Percentiles rank a stretch among this genome's conserved stretches.
Evolutionary conservation across 2,888 invertebrate genomes (phyloP).

Genomic region (Rapana venosa): DNA sequence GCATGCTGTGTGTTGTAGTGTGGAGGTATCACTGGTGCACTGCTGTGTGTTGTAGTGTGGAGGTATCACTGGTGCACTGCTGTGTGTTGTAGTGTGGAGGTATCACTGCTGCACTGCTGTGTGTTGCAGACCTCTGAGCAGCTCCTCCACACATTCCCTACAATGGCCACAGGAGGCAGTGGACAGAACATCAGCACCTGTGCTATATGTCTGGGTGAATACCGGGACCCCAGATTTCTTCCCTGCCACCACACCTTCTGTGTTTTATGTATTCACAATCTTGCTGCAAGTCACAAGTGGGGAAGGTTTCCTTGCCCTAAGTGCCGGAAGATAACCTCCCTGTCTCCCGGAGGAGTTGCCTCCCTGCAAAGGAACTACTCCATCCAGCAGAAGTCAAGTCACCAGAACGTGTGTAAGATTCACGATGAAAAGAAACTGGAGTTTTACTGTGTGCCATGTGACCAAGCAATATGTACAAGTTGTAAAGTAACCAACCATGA

Average conservation of each 20-base stretch:
- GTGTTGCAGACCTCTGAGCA: no score
- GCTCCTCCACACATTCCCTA: neutral
- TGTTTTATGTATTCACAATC: neutral
- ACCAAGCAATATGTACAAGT: neutral
- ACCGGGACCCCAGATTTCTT: neutral
- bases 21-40: no score
- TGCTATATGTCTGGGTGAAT: neutral
- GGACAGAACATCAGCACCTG: neutral
- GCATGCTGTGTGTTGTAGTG: no score
- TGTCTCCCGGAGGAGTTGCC: neutral
- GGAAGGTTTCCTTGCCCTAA: neutral
- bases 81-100: no score
- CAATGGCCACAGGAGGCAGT: conserved; percentile 2
- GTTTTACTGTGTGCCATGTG: neutral
- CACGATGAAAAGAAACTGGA: neutral
- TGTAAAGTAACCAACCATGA: conserved; percentile 1
- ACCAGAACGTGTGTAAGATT: conserved; percentile 5
- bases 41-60: no score
- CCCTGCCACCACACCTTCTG: conserved; percentile 12
- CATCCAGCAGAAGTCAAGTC: neutral
- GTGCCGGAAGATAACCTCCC: neutral
- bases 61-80: no score
- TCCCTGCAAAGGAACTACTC: neutral
- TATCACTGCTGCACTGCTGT: no score
- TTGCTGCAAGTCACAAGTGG: neutral